Evolutionary conservation across 92 coral and sea anemone species (phyloP), one percentile per base, ranked within the genome.

Genomic region (Porites rus): DNA sequence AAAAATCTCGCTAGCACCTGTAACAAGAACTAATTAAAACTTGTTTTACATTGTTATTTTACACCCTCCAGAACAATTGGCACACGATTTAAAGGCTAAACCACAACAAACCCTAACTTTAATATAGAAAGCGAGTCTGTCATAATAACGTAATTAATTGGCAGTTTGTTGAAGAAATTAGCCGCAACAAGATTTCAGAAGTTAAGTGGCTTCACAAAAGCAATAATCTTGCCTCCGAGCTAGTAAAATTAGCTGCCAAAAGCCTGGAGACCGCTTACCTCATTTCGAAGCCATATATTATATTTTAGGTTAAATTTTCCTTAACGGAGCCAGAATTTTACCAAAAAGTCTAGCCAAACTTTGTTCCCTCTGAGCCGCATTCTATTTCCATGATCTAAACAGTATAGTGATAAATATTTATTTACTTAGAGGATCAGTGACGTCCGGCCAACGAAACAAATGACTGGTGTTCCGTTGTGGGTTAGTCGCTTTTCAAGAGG

Each of bases 371-470:
- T 83, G 79, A 16, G 71, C n/a, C 59, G 60, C 87, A 83, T 83
- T 83, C 72, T 83, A 83, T 61, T 72, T 83, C 70, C 63, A 72
- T 83, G 79, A 83, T 83, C 87, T 83, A 62, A 83, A 83, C 87
- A 21, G 59, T 72, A 46, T 64, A 72, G 87, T 83, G 87, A 83
- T 83, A 83, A 83, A 83, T 83, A 83, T 83, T 83, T 83, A 83
- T 83, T 74, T 60, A 67, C 63, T n/a, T 72, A 59, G 69, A 58
- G 87, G 87, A 72, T 83, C 87, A 83, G 46, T 83, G 87, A 83
- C 61, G 60, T 72, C 18, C 58, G 21, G 51, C 8, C 12, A 19
- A 72, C 43, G 76, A 60, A 22, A 72, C 72, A 81, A 70, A 62
- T 50, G 79, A 38, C 87, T 83, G 87, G 87, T 83, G 87, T 63